Conservation (phyloP, 2,888 invertebrate species). For the Clanis bilineata region DNA sequence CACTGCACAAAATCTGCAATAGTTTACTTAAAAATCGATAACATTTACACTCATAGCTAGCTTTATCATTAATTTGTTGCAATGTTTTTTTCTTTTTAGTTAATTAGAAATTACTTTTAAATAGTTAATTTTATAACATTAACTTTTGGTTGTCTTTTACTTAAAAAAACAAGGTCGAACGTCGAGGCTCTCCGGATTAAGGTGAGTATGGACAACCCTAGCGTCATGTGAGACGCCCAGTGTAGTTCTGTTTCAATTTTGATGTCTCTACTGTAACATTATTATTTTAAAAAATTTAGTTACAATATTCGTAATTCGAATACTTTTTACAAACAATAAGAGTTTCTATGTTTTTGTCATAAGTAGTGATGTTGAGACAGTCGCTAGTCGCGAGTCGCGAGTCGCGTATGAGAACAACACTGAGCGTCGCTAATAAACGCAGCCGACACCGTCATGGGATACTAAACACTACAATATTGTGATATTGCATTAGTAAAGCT, state of each 20-base stretch:
- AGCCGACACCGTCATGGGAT: constrained; percentile 31
- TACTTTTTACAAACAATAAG: constrained; percentile 1
- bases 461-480: constrained; percentile 61
- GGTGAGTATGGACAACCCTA: constrained; percentile 70
- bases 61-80: constrained; percentile 82
- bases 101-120: constrained; percentile 76
- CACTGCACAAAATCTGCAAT: constrained; percentile 81
- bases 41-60: constrained; percentile 82
- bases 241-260: constrained; percentile 29
- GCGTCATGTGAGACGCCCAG: constrained; percentile 48
- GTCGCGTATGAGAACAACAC: constrained; percentile 26
- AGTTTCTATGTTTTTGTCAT: background rate
- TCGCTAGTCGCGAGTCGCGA: too few species aligned
- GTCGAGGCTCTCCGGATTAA: constrained; percentile 68
- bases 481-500: constrained; percentile 78
- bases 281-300: background rate
- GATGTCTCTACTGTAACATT: background rate
- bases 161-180: constrained; percentile 73
- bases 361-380: background rate
- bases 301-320: background rate
- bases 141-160: constrained; percentile 82
- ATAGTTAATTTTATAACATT: constrained; percentile 79
- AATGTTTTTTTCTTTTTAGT: constrained; percentile 71
- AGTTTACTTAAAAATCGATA: constrained; percentile 80
- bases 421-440: constrained; percentile 29